Conservation (phyloP, 2,797 vertebrate genomes). For the Perdix hodgsoniae region DNA sequence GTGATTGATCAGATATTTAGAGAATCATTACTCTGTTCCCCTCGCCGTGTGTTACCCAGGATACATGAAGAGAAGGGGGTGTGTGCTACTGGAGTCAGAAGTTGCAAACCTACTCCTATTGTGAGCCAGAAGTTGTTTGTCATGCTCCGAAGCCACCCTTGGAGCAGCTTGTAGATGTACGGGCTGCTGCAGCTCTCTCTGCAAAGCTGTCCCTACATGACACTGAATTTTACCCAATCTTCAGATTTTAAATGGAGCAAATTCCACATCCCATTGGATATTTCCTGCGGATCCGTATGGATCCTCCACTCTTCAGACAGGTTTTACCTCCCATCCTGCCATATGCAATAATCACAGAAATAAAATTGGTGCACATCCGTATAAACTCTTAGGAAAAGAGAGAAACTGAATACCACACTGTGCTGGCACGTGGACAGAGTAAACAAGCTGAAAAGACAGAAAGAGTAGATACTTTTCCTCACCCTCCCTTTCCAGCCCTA, state of each 20-base stretch:
- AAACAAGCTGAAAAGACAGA: constrained; percentile 12
- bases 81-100: not conserved
- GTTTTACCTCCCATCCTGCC: not conserved
- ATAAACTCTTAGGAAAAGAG: not conserved
- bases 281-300: not conserved
- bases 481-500: not conserved
- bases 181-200: not conserved
- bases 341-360: not conserved
- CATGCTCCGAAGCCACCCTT: not conserved
- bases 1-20: constrained; percentile 21
- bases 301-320: not conserved
- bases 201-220: not conserved
- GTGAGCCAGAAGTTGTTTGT: not conserved
- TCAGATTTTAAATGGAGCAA: not conserved
- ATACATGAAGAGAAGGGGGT: not conserved
- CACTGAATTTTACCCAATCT: not conserved
- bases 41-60: not conserved
- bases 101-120: not conserved
- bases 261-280: not conserved
- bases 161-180: not conserved
- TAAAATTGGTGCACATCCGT: not conserved
- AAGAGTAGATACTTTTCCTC: not conserved
- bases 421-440: constrained; percentile 31
- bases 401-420: constrained; percentile 32
- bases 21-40: constrained; percentile 32